Evolutionary conservation across 2,113 vertebrate species (phyloP).

Genomic region (Maccullochella peelii): DNA sequence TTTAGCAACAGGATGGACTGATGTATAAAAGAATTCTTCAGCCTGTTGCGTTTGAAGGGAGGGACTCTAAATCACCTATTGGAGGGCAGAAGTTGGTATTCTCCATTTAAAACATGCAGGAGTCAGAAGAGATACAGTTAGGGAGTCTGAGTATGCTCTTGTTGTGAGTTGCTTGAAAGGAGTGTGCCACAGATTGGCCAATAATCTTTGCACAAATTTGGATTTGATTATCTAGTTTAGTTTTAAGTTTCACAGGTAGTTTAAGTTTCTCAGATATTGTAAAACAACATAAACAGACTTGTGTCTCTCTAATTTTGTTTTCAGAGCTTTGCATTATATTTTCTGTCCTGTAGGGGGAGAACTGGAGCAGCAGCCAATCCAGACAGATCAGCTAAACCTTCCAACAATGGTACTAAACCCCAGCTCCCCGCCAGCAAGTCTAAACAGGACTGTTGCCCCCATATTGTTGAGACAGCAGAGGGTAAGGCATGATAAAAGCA

Average conservation of each 20-base stretch:
- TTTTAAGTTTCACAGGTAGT: neutral
- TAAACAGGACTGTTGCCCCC: slow-evolving; percentile 28
- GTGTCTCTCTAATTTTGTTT: neutral
- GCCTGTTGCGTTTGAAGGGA: neutral
- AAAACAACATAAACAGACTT: neutral
- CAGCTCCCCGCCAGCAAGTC: slow-evolving; percentile 47
- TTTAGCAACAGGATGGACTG: neutral
- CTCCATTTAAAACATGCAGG: neutral
- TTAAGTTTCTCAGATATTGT: neutral
- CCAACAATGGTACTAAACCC: slow-evolving; percentile 1
- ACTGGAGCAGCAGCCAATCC: slow-evolving; percentile 41
- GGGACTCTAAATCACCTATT: neutral
- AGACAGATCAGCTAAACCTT: slow-evolving; percentile 13
- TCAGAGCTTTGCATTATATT: neutral
- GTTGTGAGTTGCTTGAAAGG: neutral
- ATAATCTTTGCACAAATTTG: neutral
- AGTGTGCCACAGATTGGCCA: neutral
- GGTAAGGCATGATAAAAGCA: slow-evolving; percentile 39
- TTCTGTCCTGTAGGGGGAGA: slow-evolving; percentile 77
- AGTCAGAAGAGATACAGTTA: neutral
- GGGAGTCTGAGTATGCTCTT: neutral
- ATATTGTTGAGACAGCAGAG: slow-evolving; percentile 14
- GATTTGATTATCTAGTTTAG: neutral
- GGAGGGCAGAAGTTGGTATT: neutral
- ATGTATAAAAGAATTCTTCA: neutral